Evolutionary conservation across 2,888 invertebrate species (phyloP), one percentile per base, ranked within the genome.

Genomic region (Pandemis heparana): DNA sequence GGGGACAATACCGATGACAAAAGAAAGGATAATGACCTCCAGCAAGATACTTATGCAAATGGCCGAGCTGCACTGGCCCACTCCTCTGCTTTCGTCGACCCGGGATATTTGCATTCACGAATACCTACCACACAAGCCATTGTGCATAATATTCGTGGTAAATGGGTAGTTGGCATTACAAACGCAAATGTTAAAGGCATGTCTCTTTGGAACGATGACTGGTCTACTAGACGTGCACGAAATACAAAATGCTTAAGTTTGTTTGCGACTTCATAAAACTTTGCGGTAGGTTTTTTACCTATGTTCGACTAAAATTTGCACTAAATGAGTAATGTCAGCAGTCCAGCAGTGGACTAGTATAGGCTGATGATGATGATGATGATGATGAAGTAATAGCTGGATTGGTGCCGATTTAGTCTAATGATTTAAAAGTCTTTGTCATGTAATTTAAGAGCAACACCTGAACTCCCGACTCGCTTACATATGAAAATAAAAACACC

Each of bases 21-120:
- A 79, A 74, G 74, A 74, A 79, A 85, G 89, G 87, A 83, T 87
- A 85, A 84, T 89, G 90, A 89, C 89, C 89, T 82, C 86, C 78
- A 83, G 85, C 86, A 78, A 83, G 85, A 85, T 87, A 87, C 86
- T 89, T 89, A 90, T 90, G 89, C 88, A 88, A 89, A 90, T 90
- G 83, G 83, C 84, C 83, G 83, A 82, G 84, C 85, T 85, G 84
- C 86, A 83, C 82, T 81, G 83, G 81, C 82, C 86, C 85, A 89
- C 89, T 89, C 89, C 89, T 91, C 86, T 87, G 83, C 85, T 87
- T 88, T 89, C 85, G 81, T 84, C 80, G 77, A 77, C 74, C 65
- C 78, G 76, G 68, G 75, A 76, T 75, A 79, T 82, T 79, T 80
- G 79, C 80, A 79, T 82, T 77, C 77, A 71, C 70, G 63, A 59